Evolutionary conservation across 2,888 invertebrate species (phyloP).

Genomic region (Agrotis exclamationis): DNA sequence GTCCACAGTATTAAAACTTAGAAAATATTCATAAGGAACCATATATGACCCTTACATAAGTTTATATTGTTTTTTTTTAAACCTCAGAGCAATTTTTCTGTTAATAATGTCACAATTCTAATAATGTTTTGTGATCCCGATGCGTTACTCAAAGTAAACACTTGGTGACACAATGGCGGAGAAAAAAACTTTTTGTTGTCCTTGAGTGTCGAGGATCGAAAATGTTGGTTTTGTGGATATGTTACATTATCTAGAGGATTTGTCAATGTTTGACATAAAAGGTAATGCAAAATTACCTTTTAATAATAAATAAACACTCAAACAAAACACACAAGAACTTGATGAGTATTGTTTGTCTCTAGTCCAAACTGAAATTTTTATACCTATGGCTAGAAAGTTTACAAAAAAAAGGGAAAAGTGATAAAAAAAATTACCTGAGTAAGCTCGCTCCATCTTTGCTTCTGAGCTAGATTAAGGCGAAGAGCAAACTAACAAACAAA

Average conservation of each 20-base stretch:
- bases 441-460: too few species aligned
- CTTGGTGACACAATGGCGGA: conserved; percentile 77
- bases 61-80: conserved; percentile 1
- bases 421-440: too few species aligned
- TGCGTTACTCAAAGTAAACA: conserved; percentile 81
- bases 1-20: not conserved
- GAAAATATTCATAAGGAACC: conserved; percentile 27
- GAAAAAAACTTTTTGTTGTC: conserved; percentile 69
- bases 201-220: conserved; percentile 71
- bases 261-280: conserved; percentile 56
- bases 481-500: too few species aligned
- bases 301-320: too few species aligned
- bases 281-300: conserved; percentile 41
- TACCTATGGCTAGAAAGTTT: too few species aligned
- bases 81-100: conserved; percentile 84
- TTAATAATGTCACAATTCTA: conserved; percentile 87
- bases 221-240: conserved; percentile 73
- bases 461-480: too few species aligned
- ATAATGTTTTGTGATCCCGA: conserved; percentile 77
- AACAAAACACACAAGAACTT: too few species aligned
- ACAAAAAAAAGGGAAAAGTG: too few species aligned
- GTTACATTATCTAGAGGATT: conserved; percentile 61
- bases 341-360: too few species aligned
- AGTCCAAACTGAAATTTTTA: too few species aligned
- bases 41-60: not conserved